These are phyloP conservation scores for Apostichopus californicus DNA, from an alignment of 35 echinoderm and acorn worm species.

Conservation along the genomic window DNA sequence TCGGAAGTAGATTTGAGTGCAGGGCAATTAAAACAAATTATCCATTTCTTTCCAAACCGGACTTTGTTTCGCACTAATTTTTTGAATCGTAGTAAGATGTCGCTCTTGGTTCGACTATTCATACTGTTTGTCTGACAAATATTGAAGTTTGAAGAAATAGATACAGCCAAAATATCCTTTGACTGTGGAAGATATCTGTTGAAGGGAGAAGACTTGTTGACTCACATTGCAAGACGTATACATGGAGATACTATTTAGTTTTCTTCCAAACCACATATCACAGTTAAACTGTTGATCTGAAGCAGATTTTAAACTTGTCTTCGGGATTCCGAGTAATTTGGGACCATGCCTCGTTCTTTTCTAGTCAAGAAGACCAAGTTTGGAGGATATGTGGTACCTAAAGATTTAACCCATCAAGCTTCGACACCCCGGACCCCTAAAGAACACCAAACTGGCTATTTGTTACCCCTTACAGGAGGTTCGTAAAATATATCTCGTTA, in stretches of 20 bases:
- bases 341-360: conserved; percentile 80
- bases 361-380: conserved; percentile 85
- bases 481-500: neutral
- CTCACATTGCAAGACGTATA: neutral
- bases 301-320: neutral
- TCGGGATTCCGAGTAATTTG: neutral
- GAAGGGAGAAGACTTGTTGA: conserved; percentile 13
- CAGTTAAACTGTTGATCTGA: neutral
- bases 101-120: neutral
- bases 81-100: neutral
- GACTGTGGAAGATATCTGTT: neutral
- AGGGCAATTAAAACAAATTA: conserved; percentile 23
- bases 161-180: neutral
- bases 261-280: too few relatives aligned
- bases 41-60: neutral
- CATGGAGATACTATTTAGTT: too few relatives aligned
- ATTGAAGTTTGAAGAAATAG: neutral
- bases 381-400: conserved; percentile 55
- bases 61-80: neutral
- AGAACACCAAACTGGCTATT: neutral
- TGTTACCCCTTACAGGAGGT: conserved; percentile 46
- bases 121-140: neutral
- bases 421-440: conserved; percentile 60
- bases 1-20: neutral
- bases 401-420: conserved; percentile 56